Evolutionary conservation across 2,888 invertebrate genomes (phyloP).

Genomic region (Leucophenga montana): DNA sequence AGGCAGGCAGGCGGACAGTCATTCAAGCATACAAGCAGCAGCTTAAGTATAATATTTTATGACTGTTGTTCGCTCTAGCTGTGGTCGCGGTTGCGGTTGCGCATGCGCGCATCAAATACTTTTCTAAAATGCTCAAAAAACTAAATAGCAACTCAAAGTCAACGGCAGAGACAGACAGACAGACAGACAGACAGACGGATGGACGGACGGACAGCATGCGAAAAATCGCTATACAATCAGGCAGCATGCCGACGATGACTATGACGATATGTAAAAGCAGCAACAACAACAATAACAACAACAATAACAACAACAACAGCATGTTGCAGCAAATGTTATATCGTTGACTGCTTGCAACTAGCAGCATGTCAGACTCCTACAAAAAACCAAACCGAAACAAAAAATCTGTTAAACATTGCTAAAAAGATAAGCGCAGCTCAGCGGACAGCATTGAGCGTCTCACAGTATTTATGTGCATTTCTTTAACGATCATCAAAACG

Average conservation of each 20-base stretch:
- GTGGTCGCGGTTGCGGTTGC: not conserved
- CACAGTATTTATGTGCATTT: constrained; percentile 16
- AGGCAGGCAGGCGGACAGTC: no score
- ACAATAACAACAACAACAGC: not conserved
- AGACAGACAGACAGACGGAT: not conserved
- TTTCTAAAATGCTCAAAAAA: not conserved
- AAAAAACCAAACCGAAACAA: not conserved
- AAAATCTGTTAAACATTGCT: no score
- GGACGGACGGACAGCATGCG: no score
- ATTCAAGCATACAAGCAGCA: no score
- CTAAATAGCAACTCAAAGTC: constrained; percentile 3
- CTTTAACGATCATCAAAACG: constrained; percentile 25
- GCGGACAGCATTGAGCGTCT: not conserved
- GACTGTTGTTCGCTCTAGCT: not conserved
- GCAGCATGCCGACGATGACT: not conserved
- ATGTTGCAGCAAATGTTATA: no score
- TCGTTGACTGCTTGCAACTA: not conserved
- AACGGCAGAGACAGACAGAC: not conserved
- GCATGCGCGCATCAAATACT: constrained; percentile 5
- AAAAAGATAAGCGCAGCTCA: not conserved
- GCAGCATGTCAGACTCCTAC: constrained; percentile 5
- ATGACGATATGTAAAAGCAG: constrained; percentile 4
- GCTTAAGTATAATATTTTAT: constrained; percentile 4
- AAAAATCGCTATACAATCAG: no score
- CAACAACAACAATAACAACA: constrained; percentile 1